Conservation (phyloP, 2,888 invertebrate species). For the Ochropleura leucogaster region DNA sequence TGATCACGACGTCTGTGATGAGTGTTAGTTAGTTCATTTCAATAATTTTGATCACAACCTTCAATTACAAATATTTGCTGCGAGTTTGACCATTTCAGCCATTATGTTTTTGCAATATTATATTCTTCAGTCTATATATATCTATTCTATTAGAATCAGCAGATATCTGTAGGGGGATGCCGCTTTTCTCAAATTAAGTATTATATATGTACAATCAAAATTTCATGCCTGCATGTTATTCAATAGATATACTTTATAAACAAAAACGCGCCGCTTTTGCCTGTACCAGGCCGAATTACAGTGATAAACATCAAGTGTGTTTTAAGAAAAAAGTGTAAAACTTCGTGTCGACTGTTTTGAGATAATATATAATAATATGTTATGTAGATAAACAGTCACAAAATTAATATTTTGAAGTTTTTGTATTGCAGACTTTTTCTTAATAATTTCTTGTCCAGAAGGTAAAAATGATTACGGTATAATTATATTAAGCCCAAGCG, state of each 20-base stretch:
- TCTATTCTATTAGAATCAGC: not conserved
- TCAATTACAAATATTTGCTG: not conserved
- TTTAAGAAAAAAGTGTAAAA: constrained; percentile 56
- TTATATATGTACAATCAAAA: not conserved
- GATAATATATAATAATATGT: constrained; percentile 30
- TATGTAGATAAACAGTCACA: not conserved
- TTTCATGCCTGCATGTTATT: not conserved
- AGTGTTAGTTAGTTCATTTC: not conserved
- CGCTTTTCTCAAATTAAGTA: not conserved
- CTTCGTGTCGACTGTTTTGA: constrained; percentile 38
- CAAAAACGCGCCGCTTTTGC: constrained; percentile 1
- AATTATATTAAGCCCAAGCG: not conserved
- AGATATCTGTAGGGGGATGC: not conserved
- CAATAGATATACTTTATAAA: not conserved
- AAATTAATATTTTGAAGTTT: constrained; percentile 5
- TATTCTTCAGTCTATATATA: not conserved
- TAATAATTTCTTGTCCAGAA: not conserved
- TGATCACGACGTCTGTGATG: too few species aligned
- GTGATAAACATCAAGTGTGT: constrained; percentile 49
- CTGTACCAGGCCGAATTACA: constrained; percentile 35
- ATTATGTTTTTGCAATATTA: not conserved
- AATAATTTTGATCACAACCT: too few species aligned
- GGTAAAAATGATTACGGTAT: not conserved
- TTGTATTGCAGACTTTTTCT: not conserved
- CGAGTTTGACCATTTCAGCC: not conserved